Conservation (phyloP, 1,140 invertebrate genomes). For the Drosophila quadrilineata region DNA sequence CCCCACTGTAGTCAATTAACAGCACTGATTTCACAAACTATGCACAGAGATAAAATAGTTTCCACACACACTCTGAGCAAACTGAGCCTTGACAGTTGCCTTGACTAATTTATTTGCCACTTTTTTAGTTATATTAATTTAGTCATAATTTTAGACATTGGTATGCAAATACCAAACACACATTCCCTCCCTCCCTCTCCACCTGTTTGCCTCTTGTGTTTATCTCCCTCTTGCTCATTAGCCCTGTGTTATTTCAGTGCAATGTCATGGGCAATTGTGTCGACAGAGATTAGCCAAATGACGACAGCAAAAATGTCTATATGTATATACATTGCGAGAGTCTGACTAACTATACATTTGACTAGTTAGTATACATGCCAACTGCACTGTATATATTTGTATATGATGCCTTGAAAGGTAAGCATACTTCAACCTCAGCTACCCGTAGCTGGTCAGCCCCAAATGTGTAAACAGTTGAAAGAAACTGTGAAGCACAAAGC, state of each 20-base stretch:
- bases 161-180: not conserved
- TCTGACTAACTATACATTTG: no score
- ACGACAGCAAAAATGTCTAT: conserved; percentile 30
- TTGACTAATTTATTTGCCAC: not conserved
- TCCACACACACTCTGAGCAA: no score
- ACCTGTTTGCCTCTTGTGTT: conserved; percentile 2
- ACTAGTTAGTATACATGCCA: no score
- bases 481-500: conserved; percentile 12
- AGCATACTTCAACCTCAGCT: no score
- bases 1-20: no score
- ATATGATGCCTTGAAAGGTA: no score
- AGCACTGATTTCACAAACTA: no score
- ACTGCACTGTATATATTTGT: not conserved
- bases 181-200: not conserved
- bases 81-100: no score
- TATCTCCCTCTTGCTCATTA: no score
- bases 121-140: not conserved
- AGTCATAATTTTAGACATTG: conserved; percentile 17
- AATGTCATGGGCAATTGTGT: conserved; percentile 55
- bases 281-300: conserved; percentile 57
- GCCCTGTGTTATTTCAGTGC: conserved; percentile 39
- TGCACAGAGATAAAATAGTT: no score
- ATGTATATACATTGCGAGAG: not conserved
- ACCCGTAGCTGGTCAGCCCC: no score
- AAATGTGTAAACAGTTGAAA: conserved; percentile 8